These are phyloP conservation scores for Drosophila pseudotalamancana DNA, from an alignment of 2,888 invertebrate species.

Conservation along the genomic window DNA sequence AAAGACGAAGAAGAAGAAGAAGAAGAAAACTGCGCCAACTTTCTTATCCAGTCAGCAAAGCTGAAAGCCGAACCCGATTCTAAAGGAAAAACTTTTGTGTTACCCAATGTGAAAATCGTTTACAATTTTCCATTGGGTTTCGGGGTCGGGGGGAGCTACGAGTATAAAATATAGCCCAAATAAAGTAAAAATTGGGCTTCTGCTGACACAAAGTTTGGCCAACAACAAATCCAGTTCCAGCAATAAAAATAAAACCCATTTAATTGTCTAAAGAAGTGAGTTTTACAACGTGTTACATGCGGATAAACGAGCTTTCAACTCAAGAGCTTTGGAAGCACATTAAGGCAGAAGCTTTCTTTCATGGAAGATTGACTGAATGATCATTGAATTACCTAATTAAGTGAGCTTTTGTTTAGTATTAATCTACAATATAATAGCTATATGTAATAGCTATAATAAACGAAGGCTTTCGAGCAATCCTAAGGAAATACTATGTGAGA, in stretches of 20 bases:
- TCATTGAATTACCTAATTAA: no score
- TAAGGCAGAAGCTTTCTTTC: no score
- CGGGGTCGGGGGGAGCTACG: background rate
- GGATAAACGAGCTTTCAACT: background rate
- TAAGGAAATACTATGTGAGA: no score
- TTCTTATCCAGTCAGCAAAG: constrained; percentile 34
- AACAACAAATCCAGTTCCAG: constrained; percentile 7
- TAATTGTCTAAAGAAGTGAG: constrained; percentile 9
- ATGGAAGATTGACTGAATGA: no score
- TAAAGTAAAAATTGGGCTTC: constrained; percentile 11
- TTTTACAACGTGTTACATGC: background rate
- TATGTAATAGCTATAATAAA: no score
- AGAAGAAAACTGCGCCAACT: no score
- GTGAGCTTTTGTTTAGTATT: no score
- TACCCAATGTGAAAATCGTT: constrained; percentile 11
- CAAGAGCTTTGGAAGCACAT: background rate
- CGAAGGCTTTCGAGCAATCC: no score
- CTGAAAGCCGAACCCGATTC: constrained; percentile 11
- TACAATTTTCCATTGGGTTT: constrained; percentile 2
- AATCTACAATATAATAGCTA: no score
- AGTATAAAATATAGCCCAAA: constrained; percentile 1
- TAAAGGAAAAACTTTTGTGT: constrained; percentile 38
- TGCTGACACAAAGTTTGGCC: constrained; percentile 17
- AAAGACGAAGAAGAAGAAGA: no score
- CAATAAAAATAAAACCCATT: constrained; percentile 23